Percentiles rank a stretch among this genome's conserved stretches.
Conservation (phyloP, 2,797 vertebrate species). For the Paratrypauchen microcephalus region DNA sequence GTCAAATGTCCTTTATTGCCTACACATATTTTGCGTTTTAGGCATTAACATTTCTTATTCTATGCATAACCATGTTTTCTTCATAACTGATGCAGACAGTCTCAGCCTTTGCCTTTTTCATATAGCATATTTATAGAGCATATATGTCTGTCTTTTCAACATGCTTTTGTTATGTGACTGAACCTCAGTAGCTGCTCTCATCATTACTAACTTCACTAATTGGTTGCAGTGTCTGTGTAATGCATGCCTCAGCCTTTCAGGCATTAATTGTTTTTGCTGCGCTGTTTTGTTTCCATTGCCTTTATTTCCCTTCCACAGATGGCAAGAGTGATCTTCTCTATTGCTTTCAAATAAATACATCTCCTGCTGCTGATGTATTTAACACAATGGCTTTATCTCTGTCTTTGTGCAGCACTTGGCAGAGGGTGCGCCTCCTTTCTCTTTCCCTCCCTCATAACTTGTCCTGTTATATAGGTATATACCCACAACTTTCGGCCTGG, state of each 20-base stretch:
- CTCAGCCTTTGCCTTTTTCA: background rate
- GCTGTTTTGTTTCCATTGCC: slow-evolving; percentile 32
- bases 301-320: slow-evolving; percentile 68
- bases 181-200: slow-evolving; percentile 20
- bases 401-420: slow-evolving; percentile 62
- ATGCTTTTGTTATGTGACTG: slow-evolving; percentile 5
- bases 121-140: background rate
- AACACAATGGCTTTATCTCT: slow-evolving; percentile 59
- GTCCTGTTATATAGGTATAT: slow-evolving; percentile 58
- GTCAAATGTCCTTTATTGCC: slow-evolving; percentile 37
- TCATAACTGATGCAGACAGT: background rate
- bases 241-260: slow-evolving; percentile 53
- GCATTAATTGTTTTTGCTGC: slow-evolving; percentile 43
- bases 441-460: slow-evolving; percentile 54
- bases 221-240: slow-evolving; percentile 49
- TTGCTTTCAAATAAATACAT: slow-evolving; percentile 76
- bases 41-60: slow-evolving; percentile 47
- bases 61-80: slow-evolving; percentile 19
- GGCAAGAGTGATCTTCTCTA: slow-evolving; percentile 57
- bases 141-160: slow-evolving; percentile 6
- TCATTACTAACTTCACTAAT: slow-evolving; percentile 50
- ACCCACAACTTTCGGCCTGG: slow-evolving; percentile 69
- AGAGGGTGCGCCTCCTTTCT: slow-evolving; percentile 71
- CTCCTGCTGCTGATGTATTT: slow-evolving; percentile 74
- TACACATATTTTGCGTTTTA: slow-evolving; percentile 59